A percentile compares a stretch with the other conserved stretches of the same genome.
phyloP scores from a whole-genome alignment of 2,888 invertebrate species.

The Pandemis corylana region DNA sequence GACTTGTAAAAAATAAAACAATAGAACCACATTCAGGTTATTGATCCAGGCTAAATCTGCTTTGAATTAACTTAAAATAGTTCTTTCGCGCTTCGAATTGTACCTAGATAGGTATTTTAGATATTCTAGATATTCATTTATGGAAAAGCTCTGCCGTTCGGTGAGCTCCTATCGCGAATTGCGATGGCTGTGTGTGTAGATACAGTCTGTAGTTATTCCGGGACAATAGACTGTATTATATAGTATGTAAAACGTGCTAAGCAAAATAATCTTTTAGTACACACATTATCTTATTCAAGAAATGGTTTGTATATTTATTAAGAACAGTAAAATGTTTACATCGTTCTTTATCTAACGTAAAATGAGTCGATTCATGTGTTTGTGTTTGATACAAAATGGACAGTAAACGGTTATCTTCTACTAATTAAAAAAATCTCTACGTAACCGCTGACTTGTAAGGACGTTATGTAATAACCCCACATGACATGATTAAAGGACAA shows the following conservation, averaged over 20 bases:
- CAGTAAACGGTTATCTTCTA: too few relatives aligned
- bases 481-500: background rate
- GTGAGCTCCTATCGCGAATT: background rate
- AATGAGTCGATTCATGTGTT: background rate
- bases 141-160: slow-evolving; percentile 11
- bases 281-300: background rate
- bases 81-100: slow-evolving; percentile 24
- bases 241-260: too few relatives aligned
- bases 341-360: background rate
- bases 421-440: too few relatives aligned
- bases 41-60: slow-evolving; percentile 72
- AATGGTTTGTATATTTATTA: background rate
- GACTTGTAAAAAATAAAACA: slow-evolving; percentile 56
- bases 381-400: too few relatives aligned
- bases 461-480: too few relatives aligned
- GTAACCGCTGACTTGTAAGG: too few relatives aligned
- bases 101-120: background rate
- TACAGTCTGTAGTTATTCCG: background rate
- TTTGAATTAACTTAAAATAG: slow-evolving; percentile 68
- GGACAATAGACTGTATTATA: background rate
- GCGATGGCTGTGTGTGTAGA: background rate
- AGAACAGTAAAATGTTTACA: too few relatives aligned
- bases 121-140: slow-evolving; percentile 21
- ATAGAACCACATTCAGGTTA: slow-evolving; percentile 66
- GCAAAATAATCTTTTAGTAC: background rate